Conservation (phyloP, 2,797 vertebrate genomes). For the Neoniphon sammara region DNA sequence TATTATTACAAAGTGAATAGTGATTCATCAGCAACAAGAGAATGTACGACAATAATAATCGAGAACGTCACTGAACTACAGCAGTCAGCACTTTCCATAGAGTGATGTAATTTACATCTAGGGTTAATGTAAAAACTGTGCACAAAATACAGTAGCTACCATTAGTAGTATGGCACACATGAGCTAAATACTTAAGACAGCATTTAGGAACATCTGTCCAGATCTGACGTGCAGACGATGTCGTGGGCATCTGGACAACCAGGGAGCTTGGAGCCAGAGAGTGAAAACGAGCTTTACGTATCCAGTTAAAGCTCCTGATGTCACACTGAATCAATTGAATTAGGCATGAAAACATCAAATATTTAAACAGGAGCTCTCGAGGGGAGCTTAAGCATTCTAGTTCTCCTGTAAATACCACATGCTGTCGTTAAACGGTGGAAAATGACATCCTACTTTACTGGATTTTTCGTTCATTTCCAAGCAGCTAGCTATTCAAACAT, state of each 20-base stretch:
- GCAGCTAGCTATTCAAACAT: neutral
- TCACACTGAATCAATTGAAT: slow-evolving; percentile 17
- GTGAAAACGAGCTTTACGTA: neutral
- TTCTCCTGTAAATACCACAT: too few relatives aligned
- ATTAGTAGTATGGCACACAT: slow-evolving; percentile 72
- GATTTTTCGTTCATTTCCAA: slow-evolving; percentile 16
- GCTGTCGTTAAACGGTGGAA: too few relatives aligned
- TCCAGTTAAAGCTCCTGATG: slow-evolving; percentile 23
- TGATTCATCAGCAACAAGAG: slow-evolving; percentile 13
- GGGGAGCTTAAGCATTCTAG: neutral
- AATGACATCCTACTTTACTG: too few relatives aligned
- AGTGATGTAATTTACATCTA: slow-evolving; percentile 54
- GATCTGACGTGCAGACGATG: slow-evolving; percentile 35
- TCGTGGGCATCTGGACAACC: slow-evolving; percentile 24
- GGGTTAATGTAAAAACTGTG: slow-evolving; percentile 55
- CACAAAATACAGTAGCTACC: slow-evolving; percentile 72
- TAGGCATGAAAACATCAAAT: neutral
- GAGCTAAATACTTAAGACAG: slow-evolving; percentile 71
- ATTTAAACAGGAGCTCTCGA: neutral
- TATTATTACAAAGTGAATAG: slow-evolving; percentile 61
- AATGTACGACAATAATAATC: slow-evolving; percentile 19
- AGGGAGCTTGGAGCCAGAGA: slow-evolving; percentile 65
- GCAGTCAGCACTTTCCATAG: slow-evolving; percentile 60
- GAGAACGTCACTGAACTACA: slow-evolving; percentile 67
- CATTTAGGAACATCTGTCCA: slow-evolving; percentile 65